Base-by-base conservation (phyloP, 2,113 vertebrate species). In the Acrocephalus kingi region DNA sequence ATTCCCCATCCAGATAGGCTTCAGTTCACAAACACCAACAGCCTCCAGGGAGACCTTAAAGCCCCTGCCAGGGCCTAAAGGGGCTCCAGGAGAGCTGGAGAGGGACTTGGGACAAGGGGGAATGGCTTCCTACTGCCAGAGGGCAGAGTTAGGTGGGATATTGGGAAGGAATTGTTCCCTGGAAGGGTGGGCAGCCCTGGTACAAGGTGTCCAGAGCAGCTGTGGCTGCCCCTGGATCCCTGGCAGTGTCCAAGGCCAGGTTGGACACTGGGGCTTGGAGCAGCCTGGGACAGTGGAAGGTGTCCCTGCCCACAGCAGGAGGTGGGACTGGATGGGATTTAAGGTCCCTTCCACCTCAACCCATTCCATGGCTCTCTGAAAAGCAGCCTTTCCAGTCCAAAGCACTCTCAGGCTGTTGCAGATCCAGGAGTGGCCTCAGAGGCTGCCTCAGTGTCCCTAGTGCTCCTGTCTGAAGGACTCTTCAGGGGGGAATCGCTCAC, bases 1-100 rank as follows among this genome's bases (percentile, higher is more conserved):
- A 23, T 59, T 72, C 30, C 8, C 18, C 48, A 59, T 97, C 96
- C 87, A 95, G 39, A 93, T 84, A 64, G 94, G 91, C 54, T 89
- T 97, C 61, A 76, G 66, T 54, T 93, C 88, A n/a, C 51, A 58
- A 71, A 59, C 15, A 31, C 16, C 19, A 19, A 37, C 35, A 52
- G n/a, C 35, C 21, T 66, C 31, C 18, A 51, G 15, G 35, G 27
- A 73, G 30, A 75, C 2, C 48, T 68, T 7, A 24, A 14, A 75
- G n/a, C 16, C 9, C 28, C 28, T n/a, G n/a, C 16, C 39, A 46
- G 13, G 1, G 28, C 46, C 54, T 75, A 12, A 61, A 75, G 20
- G 33, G 37, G 27, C 33, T 81, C 13, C 27, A 52, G 4, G 23
- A 74, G 37, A 52, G 15, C 2, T 3, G 48, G 19, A 54, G 55